A percentile compares a stretch with the other conserved stretches of the same genome.
Conservation (phyloP, 53 echinoderm and acorn worm genomes). For the Apostichopus leukothele region DNA sequence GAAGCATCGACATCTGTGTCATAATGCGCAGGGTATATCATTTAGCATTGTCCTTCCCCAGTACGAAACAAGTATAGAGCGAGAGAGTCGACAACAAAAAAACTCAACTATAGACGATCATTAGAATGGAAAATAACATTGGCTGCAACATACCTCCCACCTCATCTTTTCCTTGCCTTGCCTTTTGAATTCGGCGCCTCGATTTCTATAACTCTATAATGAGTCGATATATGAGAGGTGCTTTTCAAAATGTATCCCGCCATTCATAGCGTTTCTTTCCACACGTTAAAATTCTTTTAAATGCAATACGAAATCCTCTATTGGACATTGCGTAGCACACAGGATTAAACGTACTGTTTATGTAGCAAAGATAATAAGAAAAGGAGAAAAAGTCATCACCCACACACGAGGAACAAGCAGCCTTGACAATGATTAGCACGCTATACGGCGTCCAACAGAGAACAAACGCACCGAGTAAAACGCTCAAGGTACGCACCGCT, state of each 20-base stretch:
- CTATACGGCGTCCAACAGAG: slow-evolving; percentile 97
- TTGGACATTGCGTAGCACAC: slow-evolving; percentile 88
- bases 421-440: slow-evolving; percentile 76
- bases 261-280: slow-evolving; percentile 72
- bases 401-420: slow-evolving; percentile 59
- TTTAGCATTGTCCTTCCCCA: no score
- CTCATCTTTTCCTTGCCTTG: no score
- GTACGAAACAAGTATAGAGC: no score
- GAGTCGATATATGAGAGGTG: no score
- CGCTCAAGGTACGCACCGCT: slow-evolving; percentile 84
- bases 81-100: no score
- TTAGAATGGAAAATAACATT: no score
- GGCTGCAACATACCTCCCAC: no score
- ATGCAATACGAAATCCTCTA: slow-evolving; percentile 79
- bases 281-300: slow-evolving; percentile 83
- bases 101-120: no score
- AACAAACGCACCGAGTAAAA: slow-evolving; percentile 81
- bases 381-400: slow-evolving; percentile 65
- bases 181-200: no score
- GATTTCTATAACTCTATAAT: no score
- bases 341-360: slow-evolving; percentile 91
- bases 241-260: slow-evolving; percentile 60
- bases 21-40: no score
- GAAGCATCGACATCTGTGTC: no score
- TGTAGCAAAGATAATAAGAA: slow-evolving; percentile 90